A percentile compares a stretch with the other conserved stretches of the same genome.
Evolutionary conservation across 1,140 invertebrate species (phyloP).

Genomic region (Lasaia peninsularis): DNA sequence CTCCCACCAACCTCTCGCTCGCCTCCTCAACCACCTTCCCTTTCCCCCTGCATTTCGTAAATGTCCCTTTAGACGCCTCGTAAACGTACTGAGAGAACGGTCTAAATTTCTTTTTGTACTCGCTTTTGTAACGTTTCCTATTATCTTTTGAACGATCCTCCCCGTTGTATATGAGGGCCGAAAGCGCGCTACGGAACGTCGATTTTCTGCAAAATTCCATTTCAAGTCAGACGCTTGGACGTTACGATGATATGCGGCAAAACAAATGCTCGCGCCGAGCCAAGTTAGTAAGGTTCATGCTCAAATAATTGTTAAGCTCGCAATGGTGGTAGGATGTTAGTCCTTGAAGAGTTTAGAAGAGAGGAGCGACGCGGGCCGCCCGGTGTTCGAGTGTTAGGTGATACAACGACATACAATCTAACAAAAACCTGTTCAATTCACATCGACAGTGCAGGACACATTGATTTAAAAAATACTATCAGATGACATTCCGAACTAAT

Average conservation of each 20-base stretch:
- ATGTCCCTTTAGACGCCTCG: constrained; percentile 84
- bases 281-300: constrained; percentile 70
- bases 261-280: constrained; percentile 70
- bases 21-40: constrained; percentile 73
- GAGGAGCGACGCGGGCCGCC: constrained; percentile 46
- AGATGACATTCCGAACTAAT: constrained; percentile 74
- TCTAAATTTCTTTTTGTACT: constrained; percentile 89
- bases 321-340: constrained; percentile 71
- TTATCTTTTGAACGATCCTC: constrained; percentile 77
- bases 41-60: constrained; percentile 80
- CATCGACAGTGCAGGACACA: constrained; percentile 75
- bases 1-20: constrained; percentile 62
- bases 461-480: constrained; percentile 68
- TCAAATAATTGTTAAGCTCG: constrained; percentile 73
- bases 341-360: constrained; percentile 61
- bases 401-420: constrained; percentile 75
- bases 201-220: constrained; percentile 78
- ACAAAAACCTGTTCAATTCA: constrained; percentile 68
- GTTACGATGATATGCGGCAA: constrained; percentile 67
- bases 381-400: constrained; percentile 65
- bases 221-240: constrained; percentile 65
- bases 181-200: constrained; percentile 77
- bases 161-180: constrained; percentile 75
- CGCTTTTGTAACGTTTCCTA: constrained; percentile 81
- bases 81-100: constrained; percentile 90